phyloP scores from a whole-genome alignment of 2,113 vertebrate species.

The Stomatorhinus ivindoensis region DNA sequence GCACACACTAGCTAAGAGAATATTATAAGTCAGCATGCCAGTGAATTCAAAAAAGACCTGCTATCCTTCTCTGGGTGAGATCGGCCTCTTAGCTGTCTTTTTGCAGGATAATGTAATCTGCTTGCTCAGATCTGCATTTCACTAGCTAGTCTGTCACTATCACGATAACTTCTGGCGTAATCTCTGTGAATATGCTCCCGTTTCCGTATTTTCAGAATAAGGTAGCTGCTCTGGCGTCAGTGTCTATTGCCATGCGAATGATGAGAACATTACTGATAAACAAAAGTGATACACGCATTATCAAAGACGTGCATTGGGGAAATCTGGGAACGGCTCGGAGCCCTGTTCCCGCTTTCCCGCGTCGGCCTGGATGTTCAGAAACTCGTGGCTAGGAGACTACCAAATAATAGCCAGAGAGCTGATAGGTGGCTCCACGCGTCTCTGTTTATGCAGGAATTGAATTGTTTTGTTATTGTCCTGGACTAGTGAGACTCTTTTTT shows the following conservation, averaged over 20 bases:
- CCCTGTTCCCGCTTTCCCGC: not conserved
- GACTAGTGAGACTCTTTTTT: constrained; percentile 37
- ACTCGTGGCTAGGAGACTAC: constrained; percentile 6
- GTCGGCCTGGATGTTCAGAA: not conserved
- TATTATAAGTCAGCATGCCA: not conserved
- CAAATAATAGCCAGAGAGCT: too few species aligned
- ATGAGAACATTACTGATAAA: constrained; percentile 25
- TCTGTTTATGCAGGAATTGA: constrained; percentile 39
- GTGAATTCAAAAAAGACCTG: not conserved
- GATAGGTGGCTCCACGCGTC: constrained; percentile 21
- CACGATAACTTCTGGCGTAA: not conserved
- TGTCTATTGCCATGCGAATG: constrained; percentile 10
- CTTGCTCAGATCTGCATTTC: not conserved
- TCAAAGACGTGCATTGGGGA: not conserved
- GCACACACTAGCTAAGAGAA: not conserved
- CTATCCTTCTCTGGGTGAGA: not conserved
- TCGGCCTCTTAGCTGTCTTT: not conserved
- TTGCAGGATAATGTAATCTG: not conserved
- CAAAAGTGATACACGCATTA: constrained; percentile 24
- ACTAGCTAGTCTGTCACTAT: not conserved
- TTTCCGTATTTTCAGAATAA: constrained; percentile 28
- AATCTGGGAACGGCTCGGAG: not conserved
- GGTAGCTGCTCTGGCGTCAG: constrained; percentile 9
- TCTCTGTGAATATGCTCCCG: not conserved
- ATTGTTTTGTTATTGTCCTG: constrained; percentile 41